A percentile compares a stretch with the other conserved stretches of the same genome.
Evolutionary conservation across 1,140 invertebrate species (phyloP).

Genomic region (Psilanteris sp.): DNA sequence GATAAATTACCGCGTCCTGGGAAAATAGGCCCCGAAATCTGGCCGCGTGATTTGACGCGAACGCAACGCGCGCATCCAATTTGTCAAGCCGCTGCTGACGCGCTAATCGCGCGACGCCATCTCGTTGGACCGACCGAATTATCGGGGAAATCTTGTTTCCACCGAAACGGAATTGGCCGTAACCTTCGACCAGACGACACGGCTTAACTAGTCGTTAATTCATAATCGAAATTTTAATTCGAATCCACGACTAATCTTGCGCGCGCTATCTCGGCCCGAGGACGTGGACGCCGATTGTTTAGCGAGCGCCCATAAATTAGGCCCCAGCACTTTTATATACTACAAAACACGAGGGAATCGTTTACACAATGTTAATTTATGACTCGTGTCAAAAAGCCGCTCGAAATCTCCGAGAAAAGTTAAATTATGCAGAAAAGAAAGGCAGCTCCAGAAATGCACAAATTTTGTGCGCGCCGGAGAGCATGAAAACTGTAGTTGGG

Average conservation of each 20-base stretch:
- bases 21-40: no score
- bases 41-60: no score
- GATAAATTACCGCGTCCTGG: no score
- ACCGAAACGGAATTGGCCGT: no score
- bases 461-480: constrained; percentile 63
- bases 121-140: no score
- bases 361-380: constrained; percentile 55
- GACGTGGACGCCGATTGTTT: constrained; percentile 29
- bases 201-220: neutral
- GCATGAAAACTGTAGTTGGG: constrained; percentile 60
- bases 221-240: constrained; percentile 6
- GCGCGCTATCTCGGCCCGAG: neutral
- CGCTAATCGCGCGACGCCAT: no score
- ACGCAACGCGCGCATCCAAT: no score
- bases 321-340: constrained; percentile 22
- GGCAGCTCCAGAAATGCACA: constrained; percentile 67
- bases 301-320: constrained; percentile 40
- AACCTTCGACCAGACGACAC: no score
- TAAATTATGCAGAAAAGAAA: constrained; percentile 55
- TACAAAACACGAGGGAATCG: constrained; percentile 31
- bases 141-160: no score
- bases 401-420: constrained; percentile 42
- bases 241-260: constrained; percentile 6
- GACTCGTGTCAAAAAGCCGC: constrained; percentile 39
- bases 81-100: no score